Evolutionary conservation across 2,888 invertebrate species (phyloP), one percentile per base, ranked within the genome.

Genomic region (Muscina levida): DNA sequence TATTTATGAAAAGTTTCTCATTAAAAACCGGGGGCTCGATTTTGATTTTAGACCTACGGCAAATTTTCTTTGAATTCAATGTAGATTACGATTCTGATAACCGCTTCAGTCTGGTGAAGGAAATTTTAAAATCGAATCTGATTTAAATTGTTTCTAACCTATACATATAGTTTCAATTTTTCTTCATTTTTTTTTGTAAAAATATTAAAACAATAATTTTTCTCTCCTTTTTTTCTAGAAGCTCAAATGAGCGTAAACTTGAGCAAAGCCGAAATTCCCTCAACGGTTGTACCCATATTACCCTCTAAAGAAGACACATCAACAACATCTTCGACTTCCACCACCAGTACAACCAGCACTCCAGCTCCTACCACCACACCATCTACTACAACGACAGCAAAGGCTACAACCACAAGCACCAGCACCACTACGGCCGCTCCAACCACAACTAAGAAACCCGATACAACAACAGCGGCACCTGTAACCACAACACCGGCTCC

Each of bases 371-470:
- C 77, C 0, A 37, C 80, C 22, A 68, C 77, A 56, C 53, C 82
- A 4, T 76, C 76, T 13, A 74, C 81, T 6, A 42, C 81, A 24
- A 48, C 79, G 0, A 67, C 79, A 1, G 65, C 79, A 10, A 51
- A 74, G 13, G 65, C 82, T 1, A 70, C 82, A 0, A 75, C 81
- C 8, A 57, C 84, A 1, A 72, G 82, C 8, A 75, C 85, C 19
- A 91, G 82, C 66, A 86, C 83, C 87, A 87, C 91, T 73, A 85
- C 87, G 84, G 84, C 90, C 86, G 91, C 87, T 82, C 86, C 84
- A 85, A 89, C 89, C 86, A 87, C 88, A 86, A 91, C 87, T 79
- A 84, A 85, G 75, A 90, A 85, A 83, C 87, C 90, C 1, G 76
- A 86, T 2, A 82, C 89, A 19, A 83, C 90, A 17, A 85, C 86